Base-by-base conservation (phyloP, 2,113 vertebrate species). In the Pongo pygmaeus region DNA sequence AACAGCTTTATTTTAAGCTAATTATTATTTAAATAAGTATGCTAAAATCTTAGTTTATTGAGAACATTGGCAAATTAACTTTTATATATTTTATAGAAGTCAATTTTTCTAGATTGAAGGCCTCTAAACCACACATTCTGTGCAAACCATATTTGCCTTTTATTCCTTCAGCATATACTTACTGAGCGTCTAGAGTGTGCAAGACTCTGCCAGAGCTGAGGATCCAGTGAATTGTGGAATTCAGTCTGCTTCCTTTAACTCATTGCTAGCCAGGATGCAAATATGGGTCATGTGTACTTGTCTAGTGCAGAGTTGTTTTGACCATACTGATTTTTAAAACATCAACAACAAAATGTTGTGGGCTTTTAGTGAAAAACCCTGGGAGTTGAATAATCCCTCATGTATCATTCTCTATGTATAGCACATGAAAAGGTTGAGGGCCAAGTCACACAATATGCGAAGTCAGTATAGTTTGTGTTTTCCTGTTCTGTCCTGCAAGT, bases 1-100 rank as follows among this genome's bases (percentile, higher is more conserved):
- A 92, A 90, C 50, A 91, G 83, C 75, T 70, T 96, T 89, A 46
- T 97, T 97, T 97, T 78, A 96, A 96, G 61, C 55, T 91, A 27
- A 92, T 97, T 97, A 84, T 91, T 96, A 97, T 97, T 97, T 92
- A 98, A 97, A 98, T 97, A 67, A 92, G 17, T 89, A 64, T n/a
- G 67, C 70, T 92, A 89, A 93, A 90, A 90, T 72, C 22, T 91
- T 86, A 79, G n/a, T 80, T 4, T n/a, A 3, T 46, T 88, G 64
- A 96, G 59, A 95, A 80, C 50, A 69, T 12, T 96, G 81, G 43
- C 50, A 57, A 97, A 86, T 74, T 88, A 72, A 90, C 74, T 79
- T 89, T 93, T 61, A 61, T 84, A 5, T 57, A 40, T 87, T 97
- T 88, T 93, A 59, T 50, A 93, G 48, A 92, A 88, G 32, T 61